Evolutionary conservation across 2,113 vertebrate genomes (phyloP), one percentile per base, ranked within the genome.

Genomic region (Pelecanus crispus): DNA sequence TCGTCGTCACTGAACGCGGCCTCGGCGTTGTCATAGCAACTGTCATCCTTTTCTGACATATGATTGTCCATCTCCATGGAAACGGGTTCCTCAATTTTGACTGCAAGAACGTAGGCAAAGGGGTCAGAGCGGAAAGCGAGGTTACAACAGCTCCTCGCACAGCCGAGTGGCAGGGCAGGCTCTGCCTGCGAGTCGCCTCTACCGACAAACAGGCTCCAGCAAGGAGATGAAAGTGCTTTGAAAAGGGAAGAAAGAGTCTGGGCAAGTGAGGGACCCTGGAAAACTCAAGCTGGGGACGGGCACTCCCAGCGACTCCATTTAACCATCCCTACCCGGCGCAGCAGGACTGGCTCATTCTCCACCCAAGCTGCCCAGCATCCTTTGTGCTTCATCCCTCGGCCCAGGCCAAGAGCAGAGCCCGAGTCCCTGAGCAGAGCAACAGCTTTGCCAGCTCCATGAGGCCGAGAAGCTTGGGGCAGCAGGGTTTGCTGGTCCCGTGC

Each of bases 1-100:
- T 99, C 99, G 0, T 99, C 99, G 0, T 99, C 99, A 6, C 99
- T 99, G 96, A 99, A 99, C 6, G 99, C 98, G 0, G 99, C 99
- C 86, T 99, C 99, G 0, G 99, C 99, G 25, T 98, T 98, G 98
- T 99, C 99, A 13, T 99, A 99, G 98, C 99, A 99, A 96, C 98
- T 97, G 32, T 99, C 99, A 2, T 99, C 99, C 94, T 99, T 99
- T 83, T 99, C 99, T 18, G 98, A 93, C 96, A 99, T 97, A 36
- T 99, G 98, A 92, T 99, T 99, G 78, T 99, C 99, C 99, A 99
- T 98, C 94, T 99, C 99, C 98, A 99, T 94, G 72, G 99, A 92
- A 91, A 98, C 97, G 0, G 99, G 98, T 79, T 99, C 99, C 91
- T 99, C 99, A 56, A 99, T 98, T 97, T 99, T 99, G 19, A 99